These are phyloP conservation scores for Trichomalopsis sarcophagae DNA, from an alignment of 1,140 invertebrate species.

Conservation along the genomic window DNA sequence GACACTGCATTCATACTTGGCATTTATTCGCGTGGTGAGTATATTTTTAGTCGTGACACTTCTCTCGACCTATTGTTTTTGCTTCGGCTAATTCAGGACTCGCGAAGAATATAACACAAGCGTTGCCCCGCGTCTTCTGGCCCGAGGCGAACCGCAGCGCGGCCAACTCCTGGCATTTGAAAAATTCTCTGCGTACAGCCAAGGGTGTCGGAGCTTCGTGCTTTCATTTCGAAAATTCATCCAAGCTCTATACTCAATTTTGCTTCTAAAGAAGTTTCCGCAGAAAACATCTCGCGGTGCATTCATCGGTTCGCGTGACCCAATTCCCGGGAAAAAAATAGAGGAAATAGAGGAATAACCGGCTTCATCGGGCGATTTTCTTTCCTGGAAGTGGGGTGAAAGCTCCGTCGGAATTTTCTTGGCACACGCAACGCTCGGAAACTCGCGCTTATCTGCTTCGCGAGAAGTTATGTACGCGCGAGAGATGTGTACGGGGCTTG, in stretches of 20 bases:
- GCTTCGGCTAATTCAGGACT: background rate
- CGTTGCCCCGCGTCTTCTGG: background rate
- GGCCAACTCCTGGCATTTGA: background rate
- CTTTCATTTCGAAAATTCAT: background rate
- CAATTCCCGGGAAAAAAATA: background rate
- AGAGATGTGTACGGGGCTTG: background rate
- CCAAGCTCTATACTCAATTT: background rate
- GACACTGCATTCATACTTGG: background rate
- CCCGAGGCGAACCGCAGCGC: background rate
- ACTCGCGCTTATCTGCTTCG: background rate
- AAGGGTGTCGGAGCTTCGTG: background rate
- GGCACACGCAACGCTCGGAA: background rate
- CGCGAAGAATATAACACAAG: background rate
- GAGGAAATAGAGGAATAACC: background rate
- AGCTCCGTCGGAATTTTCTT: constrained; percentile 11
- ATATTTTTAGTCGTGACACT: background rate
- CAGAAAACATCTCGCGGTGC: background rate
- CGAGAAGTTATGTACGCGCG: background rate
- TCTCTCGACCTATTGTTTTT: background rate
- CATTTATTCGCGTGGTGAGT: background rate
- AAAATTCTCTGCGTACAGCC: background rate
- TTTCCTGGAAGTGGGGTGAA: constrained; percentile 27
- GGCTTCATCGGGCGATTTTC: constrained; percentile 55
- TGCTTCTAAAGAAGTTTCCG: no score
- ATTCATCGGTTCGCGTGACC: background rate